A percentile compares a stretch with the other conserved stretches of the same genome.
Conservation (phyloP, 30 jellyfish, hydroid and myxozoan species). For the Turritopsis dohrnii region DNA sequence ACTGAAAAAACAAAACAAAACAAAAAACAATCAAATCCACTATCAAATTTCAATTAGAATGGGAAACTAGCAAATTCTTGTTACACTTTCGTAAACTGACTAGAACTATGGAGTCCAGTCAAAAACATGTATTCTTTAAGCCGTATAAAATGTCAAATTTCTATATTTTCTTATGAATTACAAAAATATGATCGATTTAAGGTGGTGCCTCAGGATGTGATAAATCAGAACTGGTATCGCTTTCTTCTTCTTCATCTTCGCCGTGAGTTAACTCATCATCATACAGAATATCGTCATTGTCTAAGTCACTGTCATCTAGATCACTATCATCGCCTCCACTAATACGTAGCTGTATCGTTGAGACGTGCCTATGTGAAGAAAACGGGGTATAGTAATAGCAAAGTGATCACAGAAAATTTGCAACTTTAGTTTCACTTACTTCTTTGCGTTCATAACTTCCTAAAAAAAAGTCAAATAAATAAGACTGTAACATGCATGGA, state of each 20-base stretch:
- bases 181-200: not conserved
- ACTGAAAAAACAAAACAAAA: no score
- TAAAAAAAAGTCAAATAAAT: not conserved
- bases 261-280: constrained; percentile 12
- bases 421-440: not conserved
- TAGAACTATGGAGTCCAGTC: no score
- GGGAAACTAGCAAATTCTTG: no score
- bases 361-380: not conserved
- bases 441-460: not conserved
- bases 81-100: no score
- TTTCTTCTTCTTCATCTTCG: constrained; percentile 20
- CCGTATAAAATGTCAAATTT: no score
- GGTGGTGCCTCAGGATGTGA: constrained; percentile 38
- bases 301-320: constrained; percentile 20
- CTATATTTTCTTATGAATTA: no score
- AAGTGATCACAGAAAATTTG: not conserved
- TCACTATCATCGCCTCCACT: constrained; percentile 31
- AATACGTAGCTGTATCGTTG: constrained; percentile 30
- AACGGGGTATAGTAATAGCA: not conserved
- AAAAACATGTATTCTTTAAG: no score
- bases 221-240: constrained; percentile 24
- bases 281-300: not conserved
- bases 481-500: not conserved
- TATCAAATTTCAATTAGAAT: no score
- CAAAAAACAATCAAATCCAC: no score